Percentiles rank a stretch among this genome's conserved stretches.
phyloP scores from a whole-genome alignment of 37 sponge, comb jelly and placozoan species.

The Haliclona indistincta region DNA sequence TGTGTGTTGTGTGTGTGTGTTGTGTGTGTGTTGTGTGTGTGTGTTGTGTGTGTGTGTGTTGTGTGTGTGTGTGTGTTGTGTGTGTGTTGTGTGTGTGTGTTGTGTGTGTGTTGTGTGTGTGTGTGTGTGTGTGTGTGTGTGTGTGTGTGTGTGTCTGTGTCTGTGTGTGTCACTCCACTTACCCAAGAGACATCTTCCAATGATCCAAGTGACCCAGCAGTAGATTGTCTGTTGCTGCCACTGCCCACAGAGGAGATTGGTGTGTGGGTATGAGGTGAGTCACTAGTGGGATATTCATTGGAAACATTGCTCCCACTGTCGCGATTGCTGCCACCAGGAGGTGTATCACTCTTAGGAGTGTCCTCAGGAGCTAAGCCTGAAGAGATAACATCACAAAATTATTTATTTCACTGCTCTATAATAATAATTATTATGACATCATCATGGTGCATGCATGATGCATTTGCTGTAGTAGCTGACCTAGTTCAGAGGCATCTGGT shows the following conservation, averaged over 20 bases:
- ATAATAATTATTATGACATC: not conserved
- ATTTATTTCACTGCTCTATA: not conserved
- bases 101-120: too few relatives aligned
- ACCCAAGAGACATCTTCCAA: not conserved
- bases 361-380: not conserved
- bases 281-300: slow-evolving; percentile 19
- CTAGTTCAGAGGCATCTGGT: slow-evolving; percentile 59
- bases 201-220: not conserved
- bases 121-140: too few relatives aligned
- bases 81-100: too few relatives aligned
- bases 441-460: not conserved
- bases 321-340: not conserved
- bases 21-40: too few relatives aligned
- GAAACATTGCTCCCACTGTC: slow-evolving; percentile 26
- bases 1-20: too few relatives aligned
- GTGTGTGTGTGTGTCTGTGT: too few relatives aligned
- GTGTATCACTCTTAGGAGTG: not conserved
- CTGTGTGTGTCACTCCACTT: not conserved
- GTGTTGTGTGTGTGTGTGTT: too few relatives aligned
- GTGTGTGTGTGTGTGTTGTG: too few relatives aligned
- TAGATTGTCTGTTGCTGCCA: slow-evolving; percentile 7
- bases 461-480: not conserved
- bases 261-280: not conserved
- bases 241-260: slow-evolving; percentile 7
- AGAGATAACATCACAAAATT: not conserved